These are phyloP conservation scores for Rhegmatorhina hoffmannsi DNA, from an alignment of 2,113 vertebrate species.

Conservation along the genomic window DNA sequence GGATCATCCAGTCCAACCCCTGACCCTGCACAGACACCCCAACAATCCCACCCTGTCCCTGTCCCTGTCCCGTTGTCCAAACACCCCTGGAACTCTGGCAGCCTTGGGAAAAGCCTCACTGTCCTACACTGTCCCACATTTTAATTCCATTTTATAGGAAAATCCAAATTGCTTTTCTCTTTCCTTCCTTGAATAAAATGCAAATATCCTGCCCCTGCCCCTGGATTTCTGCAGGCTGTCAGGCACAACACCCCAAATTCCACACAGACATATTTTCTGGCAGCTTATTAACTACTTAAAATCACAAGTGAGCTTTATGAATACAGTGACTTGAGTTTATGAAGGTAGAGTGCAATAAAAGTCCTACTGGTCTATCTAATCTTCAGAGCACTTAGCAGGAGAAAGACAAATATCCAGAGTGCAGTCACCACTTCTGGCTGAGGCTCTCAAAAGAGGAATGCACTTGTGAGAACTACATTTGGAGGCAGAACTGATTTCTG, in stretches of 20 bases:
- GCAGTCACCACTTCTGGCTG: neutral
- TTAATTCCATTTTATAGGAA: neutral
- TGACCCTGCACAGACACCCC: neutral
- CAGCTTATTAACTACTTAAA: neutral
- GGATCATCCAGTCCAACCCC: neutral
- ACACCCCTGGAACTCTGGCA: neutral
- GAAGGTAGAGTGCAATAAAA: neutral
- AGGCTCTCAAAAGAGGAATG: neutral
- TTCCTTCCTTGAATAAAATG: neutral
- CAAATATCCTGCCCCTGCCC: neutral
- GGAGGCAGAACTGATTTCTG: neutral
- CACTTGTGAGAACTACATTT: neutral
- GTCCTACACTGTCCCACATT: neutral
- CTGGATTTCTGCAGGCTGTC: neutral
- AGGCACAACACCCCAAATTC: neutral
- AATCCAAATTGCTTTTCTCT: neutral
- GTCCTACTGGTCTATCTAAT: neutral
- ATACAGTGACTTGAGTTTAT: neutral
- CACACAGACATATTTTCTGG: neutral
- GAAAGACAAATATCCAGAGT: neutral
- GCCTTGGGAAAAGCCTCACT: neutral
- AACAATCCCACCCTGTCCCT: neutral
- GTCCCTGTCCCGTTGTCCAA: accelerated
- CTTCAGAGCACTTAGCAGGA: neutral
- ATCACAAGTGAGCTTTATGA: neutral